These are phyloP conservation scores for Clivina fossor DNA, from an alignment of 2,888 invertebrate species.

Conservation along the genomic window DNA sequence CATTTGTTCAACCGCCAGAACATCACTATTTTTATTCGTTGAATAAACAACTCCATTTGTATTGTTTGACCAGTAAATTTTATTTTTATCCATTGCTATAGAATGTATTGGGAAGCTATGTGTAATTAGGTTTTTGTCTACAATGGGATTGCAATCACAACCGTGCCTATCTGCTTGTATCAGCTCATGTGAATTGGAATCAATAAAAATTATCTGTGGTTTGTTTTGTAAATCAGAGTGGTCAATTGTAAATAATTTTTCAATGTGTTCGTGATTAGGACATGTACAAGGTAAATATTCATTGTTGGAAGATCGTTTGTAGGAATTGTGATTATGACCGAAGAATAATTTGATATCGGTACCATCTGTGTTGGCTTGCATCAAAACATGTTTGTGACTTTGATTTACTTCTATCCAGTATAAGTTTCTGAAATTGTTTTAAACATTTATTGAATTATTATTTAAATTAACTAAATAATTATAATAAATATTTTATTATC, in stretches of 20 bases:
- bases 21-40: conserved; percentile 55
- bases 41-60: conserved; percentile 64
- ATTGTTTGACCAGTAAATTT: conserved; percentile 73
- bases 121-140: conserved; percentile 45
- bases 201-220: conserved; percentile 66
- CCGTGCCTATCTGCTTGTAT: conserved; percentile 67
- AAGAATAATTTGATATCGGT: conserved; percentile 61
- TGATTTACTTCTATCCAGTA: conserved; percentile 74
- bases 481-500: conserved; percentile 1
- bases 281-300: conserved; percentile 61
- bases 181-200: conserved; percentile 62
- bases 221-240: conserved; percentile 58
- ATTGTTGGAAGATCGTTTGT: conserved; percentile 39
- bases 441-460: conserved; percentile 8
- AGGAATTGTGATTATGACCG: conserved; percentile 44
- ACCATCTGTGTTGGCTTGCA: conserved; percentile 65
- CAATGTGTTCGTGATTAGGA: conserved; percentile 63
- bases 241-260: conserved; percentile 68
- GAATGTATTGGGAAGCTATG: conserved; percentile 64
- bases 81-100: conserved; percentile 69
- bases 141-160: conserved; percentile 64
- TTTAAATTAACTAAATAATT: conserved; percentile 8
- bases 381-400: conserved; percentile 62
- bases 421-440: conserved; percentile 58
- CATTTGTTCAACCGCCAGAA: conserved; percentile 51